Evolutionary conservation across 2,888 invertebrate genomes (phyloP).

Genomic region (Tenodera sinensis): DNA sequence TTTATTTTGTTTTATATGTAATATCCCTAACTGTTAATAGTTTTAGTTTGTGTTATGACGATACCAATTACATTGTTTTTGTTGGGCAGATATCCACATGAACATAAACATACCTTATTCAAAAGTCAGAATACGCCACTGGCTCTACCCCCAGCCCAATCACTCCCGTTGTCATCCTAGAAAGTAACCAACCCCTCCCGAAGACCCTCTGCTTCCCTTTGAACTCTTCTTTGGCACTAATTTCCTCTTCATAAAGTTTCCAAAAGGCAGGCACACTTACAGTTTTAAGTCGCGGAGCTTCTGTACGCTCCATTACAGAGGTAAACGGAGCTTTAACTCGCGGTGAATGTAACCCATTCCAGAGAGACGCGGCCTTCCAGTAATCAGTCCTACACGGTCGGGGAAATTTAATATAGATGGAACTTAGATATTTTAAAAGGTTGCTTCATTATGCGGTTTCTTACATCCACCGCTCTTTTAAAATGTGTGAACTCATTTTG

Average conservation of each 20-base stretch:
- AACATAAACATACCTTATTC: too few species aligned
- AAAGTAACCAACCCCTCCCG: background rate
- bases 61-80: too few species aligned
- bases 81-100: too few species aligned
- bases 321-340: constrained; percentile 1
- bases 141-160: background rate
- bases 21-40: too few species aligned
- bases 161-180: background rate
- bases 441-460: background rate
- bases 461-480: background rate
- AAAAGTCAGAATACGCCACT: too few species aligned
- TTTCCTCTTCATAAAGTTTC: constrained; percentile 16
- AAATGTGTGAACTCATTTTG: background rate
- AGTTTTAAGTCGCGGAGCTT: background rate
- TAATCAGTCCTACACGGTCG: background rate
- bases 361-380: too few species aligned
- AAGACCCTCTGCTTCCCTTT: background rate
- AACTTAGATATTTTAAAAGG: background rate
- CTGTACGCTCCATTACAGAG: background rate
- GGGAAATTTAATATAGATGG: background rate
- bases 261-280: background rate
- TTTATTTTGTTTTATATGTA: too few species aligned
- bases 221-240: constrained; percentile 6
- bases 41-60: too few species aligned
- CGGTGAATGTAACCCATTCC: background rate